Evolutionary conservation across 2,797 vertebrate genomes (phyloP).

Genomic region (Hippocampus kuda): DNA sequence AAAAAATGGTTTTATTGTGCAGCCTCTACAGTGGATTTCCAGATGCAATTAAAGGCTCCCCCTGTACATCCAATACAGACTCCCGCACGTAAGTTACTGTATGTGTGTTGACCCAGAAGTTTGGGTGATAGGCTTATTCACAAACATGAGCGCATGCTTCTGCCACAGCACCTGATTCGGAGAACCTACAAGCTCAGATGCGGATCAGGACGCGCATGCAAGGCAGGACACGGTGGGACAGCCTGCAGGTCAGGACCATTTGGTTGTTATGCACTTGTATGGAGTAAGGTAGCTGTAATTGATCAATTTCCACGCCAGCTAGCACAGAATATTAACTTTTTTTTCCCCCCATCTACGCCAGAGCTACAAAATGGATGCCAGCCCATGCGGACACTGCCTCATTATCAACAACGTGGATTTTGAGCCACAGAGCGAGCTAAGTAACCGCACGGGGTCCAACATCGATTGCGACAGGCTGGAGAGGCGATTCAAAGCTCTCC

Average conservation of each 20-base stretch:
- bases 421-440: constrained; percentile 42
- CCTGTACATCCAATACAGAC: constrained; percentile 18
- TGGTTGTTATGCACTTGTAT: not conserved
- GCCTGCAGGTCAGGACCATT: constrained; percentile 52
- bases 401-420: constrained; percentile 91
- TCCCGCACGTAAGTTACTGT: constrained; percentile 1
- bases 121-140: not conserved
- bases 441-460: constrained; percentile 70
- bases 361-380: constrained; percentile 75
- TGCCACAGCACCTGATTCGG: constrained; percentile 49
- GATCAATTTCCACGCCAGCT: not conserved
- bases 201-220: not conserved
- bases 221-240: constrained; percentile 49
- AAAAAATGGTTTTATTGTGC: constrained; percentile 4
- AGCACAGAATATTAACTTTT: no score
- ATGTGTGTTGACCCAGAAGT: not conserved
- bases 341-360: constrained; percentile 30
- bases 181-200: constrained; percentile 10
- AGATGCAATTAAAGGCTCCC: constrained; percentile 19
- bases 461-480: constrained; percentile 76
- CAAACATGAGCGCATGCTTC: not conserved
- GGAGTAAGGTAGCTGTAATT: not conserved
- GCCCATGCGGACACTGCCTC: constrained; percentile 80
- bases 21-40: constrained; percentile 36
- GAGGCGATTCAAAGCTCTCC: constrained; percentile 68